These are phyloP conservation scores for Thunnus albacares DNA, from an alignment of 2,797 vertebrate genomes.

Conservation along the genomic window DNA sequence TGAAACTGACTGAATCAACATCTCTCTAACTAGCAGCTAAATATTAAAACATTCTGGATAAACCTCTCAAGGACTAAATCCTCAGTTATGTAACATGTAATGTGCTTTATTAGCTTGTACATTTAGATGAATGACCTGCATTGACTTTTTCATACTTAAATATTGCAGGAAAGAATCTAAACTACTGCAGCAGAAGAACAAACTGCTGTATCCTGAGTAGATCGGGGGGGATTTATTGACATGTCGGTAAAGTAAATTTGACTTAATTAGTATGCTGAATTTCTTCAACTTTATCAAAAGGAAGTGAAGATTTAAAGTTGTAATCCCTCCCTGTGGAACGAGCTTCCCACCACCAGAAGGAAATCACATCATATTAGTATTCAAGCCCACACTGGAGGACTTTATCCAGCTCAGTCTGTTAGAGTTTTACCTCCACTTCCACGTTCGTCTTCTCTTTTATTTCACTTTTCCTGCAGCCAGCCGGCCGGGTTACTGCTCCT, in stretches of 20 bases:
- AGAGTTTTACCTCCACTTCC: slow-evolving; percentile 5
- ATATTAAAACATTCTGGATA: too few species aligned
- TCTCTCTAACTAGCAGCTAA: too few species aligned
- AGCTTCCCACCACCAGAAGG: slow-evolving; percentile 41
- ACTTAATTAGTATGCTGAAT: slow-evolving; percentile 45
- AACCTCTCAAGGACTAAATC: too few species aligned
- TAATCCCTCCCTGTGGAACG: slow-evolving; percentile 39
- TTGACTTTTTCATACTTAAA: too few species aligned
- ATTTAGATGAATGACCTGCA: too few species aligned
- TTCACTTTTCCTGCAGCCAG: neutral
- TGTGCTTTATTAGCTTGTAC: too few species aligned
- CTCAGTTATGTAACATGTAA: too few species aligned
- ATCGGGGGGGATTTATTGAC: slow-evolving; percentile 43
- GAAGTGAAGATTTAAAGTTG: slow-evolving; percentile 36
- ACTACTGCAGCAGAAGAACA: neutral
- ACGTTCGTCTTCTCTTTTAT: neutral
- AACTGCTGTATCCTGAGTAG: neutral
- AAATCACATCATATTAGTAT: slow-evolving; percentile 49
- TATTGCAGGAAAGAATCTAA: too few species aligned
- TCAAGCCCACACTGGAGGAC: slow-evolving; percentile 32
- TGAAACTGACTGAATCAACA: too few species aligned
- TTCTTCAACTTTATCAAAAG: slow-evolving; percentile 38
- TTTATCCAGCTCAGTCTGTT: slow-evolving; percentile 9
- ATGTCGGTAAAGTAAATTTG: slow-evolving; percentile 29
- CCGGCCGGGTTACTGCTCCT: too few species aligned